Percentiles rank a stretch among this genome's conserved stretches.
phyloP scores from a whole-genome alignment of 2,113 vertebrate species.

The Geococcyx californianus region DNA sequence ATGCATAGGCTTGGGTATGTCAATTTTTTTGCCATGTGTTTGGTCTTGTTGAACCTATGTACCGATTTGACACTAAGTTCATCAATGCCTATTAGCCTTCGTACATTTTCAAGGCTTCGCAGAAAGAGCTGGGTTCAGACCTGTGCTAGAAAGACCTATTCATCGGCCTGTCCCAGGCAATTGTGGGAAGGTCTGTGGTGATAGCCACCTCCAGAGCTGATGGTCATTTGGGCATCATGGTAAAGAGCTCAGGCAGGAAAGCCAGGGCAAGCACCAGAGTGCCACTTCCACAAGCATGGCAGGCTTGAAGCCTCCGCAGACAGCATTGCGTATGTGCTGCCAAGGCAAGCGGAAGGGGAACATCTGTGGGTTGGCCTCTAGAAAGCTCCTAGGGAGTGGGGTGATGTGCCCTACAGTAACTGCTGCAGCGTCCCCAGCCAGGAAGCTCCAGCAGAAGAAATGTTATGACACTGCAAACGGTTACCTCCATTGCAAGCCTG shows the following conservation, averaged over 20 bases:
- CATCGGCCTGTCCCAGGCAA: fast-evolving
- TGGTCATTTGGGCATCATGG: background rate
- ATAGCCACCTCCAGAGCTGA: background rate
- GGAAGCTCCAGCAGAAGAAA: background rate
- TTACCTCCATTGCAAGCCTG: background rate
- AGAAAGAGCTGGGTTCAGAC: background rate
- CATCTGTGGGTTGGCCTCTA: fast-evolving
- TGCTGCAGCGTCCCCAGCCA: background rate
- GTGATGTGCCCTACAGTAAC: background rate
- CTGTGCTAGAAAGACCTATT: background rate
- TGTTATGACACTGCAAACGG: slow-evolving; percentile 36
- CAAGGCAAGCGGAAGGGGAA: fast-evolving
- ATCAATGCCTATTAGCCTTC: background rate
- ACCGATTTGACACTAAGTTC: background rate
- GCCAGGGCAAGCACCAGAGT: background rate
- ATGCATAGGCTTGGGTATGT: background rate
- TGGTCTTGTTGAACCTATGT: background rate
- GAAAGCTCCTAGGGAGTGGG: fast-evolving
- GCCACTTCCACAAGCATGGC: background rate
- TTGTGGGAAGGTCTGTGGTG: fast-evolving
- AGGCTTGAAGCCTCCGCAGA: fast-evolving
- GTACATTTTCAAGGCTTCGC: background rate
- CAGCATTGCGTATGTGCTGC: fast-evolving
- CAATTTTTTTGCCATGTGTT: background rate
- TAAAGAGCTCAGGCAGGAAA: background rate